Conservation (phyloP, 2,113 vertebrate species). For the Pygoscelis adeliae region DNA sequence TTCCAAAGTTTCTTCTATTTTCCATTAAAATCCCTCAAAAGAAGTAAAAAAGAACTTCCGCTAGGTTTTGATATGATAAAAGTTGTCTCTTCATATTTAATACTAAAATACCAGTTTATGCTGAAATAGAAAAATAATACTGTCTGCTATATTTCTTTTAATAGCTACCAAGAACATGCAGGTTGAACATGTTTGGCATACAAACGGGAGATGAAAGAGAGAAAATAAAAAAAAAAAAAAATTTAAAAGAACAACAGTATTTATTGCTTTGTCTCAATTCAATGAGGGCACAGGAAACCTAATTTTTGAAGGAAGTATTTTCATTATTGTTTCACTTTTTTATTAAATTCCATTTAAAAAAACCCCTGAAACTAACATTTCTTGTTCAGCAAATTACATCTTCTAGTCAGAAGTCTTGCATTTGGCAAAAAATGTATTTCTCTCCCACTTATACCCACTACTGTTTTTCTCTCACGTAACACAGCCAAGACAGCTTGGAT, state of each 20-base stretch:
- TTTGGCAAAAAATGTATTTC: background rate
- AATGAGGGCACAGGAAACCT: background rate
- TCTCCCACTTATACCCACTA: background rate
- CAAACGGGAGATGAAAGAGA: background rate
- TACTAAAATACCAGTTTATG: background rate
- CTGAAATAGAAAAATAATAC: background rate
- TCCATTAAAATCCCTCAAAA: background rate
- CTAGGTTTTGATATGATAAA: background rate
- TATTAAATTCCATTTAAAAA: background rate
- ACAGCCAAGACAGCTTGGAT: background rate
- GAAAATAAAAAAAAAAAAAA: fast-evolving
- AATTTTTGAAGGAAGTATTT: background rate
- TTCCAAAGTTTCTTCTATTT: background rate
- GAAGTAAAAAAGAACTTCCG: background rate
- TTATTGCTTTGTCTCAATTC: background rate
- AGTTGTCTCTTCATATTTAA: background rate
- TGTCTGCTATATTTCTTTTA: background rate
- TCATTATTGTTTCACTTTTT: background rate
- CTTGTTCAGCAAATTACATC: background rate
- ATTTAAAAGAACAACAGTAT: background rate
- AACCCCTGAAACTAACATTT: background rate
- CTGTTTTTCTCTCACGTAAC: background rate
- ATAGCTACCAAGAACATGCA: background rate
- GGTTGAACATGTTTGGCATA: background rate
- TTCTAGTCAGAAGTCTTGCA: background rate